phyloP scores from a whole-genome alignment of 2,113 vertebrate genomes.

The Leptocoma aspasia region DNA sequence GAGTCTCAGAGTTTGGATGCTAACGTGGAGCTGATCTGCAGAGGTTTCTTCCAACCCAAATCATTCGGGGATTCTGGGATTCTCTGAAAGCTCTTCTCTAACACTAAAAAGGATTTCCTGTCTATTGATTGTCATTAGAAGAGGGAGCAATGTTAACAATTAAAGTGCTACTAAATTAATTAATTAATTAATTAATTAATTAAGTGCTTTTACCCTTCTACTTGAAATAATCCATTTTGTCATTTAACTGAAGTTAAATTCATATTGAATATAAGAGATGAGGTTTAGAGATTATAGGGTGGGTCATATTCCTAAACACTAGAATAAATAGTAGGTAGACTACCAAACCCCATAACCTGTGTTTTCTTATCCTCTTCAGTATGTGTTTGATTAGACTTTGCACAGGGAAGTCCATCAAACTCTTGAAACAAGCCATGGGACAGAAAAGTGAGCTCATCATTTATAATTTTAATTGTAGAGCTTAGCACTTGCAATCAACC shows the following conservation, averaged over 20 bases:
- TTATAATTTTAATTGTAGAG: constrained; percentile 14
- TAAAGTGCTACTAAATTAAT: neutral
- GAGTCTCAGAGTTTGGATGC: neutral
- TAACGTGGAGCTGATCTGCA: neutral
- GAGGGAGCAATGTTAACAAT: neutral
- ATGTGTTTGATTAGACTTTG: neutral
- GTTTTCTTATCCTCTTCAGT: neutral
- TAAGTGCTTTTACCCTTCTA: neutral
- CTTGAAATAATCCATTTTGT: neutral
- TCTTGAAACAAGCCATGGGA: neutral
- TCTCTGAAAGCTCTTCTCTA: neutral
- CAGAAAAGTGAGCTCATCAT: neutral
- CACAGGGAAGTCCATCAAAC: neutral
- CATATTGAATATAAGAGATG: accelerated
- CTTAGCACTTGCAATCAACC: constrained; percentile 7
- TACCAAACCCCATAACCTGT: neutral
- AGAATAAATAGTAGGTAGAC: neutral
- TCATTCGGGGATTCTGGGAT: neutral
- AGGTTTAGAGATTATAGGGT: neutral
- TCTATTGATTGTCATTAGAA: neutral
- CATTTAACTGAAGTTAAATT: neutral
- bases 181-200: neutral
- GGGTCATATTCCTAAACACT: neutral
- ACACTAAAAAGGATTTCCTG: neutral
- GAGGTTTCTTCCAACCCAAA: neutral